phyloP scores from a whole-genome alignment of 1,140 invertebrate species.

The Notospermus geniculatus region DNA sequence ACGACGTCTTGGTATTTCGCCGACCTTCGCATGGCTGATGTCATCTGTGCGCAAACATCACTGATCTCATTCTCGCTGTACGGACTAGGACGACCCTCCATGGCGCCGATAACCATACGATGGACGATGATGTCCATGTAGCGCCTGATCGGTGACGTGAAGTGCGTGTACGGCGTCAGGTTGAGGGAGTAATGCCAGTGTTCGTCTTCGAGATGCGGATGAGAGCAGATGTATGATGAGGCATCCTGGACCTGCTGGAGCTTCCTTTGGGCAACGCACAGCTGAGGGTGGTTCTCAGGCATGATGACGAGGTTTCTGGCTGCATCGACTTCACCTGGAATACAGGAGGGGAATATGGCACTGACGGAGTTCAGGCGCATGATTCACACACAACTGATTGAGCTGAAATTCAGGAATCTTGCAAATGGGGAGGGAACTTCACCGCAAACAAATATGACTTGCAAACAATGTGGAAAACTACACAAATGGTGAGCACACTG shows the following conservation, averaged over 20 bases:
- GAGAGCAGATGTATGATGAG: constrained; percentile 28
- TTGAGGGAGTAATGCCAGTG: constrained; percentile 77
- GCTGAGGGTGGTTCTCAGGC: constrained; percentile 35
- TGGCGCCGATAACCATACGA: constrained; percentile 66
- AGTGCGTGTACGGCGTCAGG: constrained; percentile 84
- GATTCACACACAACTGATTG: no score
- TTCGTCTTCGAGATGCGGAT: constrained; percentile 8
- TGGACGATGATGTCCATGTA: constrained; percentile 93
- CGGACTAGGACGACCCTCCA: constrained; percentile 55
- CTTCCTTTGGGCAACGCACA: constrained; percentile 29
- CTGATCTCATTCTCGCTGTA: constrained; percentile 30
- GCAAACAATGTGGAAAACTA: no score
- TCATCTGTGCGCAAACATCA: constrained; percentile 25
- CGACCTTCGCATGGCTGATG: constrained; percentile 8
- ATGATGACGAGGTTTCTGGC: constrained; percentile 25
- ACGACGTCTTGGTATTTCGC: constrained; percentile 26
- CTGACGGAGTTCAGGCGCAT: no score
- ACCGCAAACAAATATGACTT: no score
- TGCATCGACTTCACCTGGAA: background rate
- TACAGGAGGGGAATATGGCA: no score
- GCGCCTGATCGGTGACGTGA: constrained; percentile 87
- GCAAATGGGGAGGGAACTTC: no score
- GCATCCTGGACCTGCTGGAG: constrained; percentile 27
- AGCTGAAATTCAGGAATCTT: no score
- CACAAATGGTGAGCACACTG: no score